phyloP scores from a whole-genome alignment of 1,140 invertebrate species.

The Ephestia elutella region DNA sequence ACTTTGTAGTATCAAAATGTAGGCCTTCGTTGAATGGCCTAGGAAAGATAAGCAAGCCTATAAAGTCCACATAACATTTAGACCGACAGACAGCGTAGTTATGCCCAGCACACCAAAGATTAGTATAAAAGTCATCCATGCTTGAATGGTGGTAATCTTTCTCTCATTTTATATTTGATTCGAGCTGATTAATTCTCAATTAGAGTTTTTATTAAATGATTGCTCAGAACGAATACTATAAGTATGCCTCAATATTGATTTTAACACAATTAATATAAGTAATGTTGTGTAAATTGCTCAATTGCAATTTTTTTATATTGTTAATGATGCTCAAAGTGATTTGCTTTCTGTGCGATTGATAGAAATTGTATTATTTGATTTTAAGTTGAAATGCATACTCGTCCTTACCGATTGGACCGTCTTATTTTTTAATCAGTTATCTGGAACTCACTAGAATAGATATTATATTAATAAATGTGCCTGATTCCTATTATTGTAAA shows the following conservation, averaged over 20 bases:
- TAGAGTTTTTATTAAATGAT: slow-evolving; percentile 30
- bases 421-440: slow-evolving; percentile 11
- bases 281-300: slow-evolving; percentile 58
- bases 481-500: slow-evolving; percentile 72
- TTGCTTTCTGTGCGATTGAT: slow-evolving; percentile 50
- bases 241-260: slow-evolving; percentile 41
- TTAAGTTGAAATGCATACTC: slow-evolving; percentile 37
- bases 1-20: no score
- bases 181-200: slow-evolving; percentile 21
- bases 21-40: no score
- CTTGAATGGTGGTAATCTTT: slow-evolving; percentile 32
- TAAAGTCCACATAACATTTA: slow-evolving; percentile 30
- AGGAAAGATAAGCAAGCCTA: no score
- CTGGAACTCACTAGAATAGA: slow-evolving; percentile 53
- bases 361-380: slow-evolving; percentile 28
- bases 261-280: slow-evolving; percentile 36
- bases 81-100: slow-evolving; percentile 42
- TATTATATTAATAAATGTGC: slow-evolving; percentile 52
- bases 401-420: slow-evolving; percentile 30
- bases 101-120: slow-evolving; percentile 70
- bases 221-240: slow-evolving; percentile 38
- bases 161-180: slow-evolving; percentile 24
- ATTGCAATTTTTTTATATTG: slow-evolving; percentile 51
- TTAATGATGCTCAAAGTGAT: slow-evolving; percentile 66
- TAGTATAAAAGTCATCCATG: slow-evolving; percentile 60